Percentiles rank a stretch among this genome's conserved stretches.
These are phyloP conservation scores for Myoxocephalus aenaeus DNA, from an alignment of 2,797 vertebrate species.

Conservation along the genomic window DNA sequence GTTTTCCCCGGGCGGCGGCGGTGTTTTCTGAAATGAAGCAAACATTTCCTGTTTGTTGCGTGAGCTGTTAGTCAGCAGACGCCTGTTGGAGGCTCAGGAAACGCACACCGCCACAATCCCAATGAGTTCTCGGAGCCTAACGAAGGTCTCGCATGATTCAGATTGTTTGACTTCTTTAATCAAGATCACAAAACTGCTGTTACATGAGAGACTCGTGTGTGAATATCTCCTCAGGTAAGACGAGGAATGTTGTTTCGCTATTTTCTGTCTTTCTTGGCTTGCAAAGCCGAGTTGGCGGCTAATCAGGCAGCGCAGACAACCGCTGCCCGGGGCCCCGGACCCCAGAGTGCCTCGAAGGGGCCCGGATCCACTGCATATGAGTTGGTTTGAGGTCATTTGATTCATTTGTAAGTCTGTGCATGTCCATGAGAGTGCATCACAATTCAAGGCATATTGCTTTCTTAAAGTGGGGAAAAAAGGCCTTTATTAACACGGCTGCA, in stretches of 20 bases:
- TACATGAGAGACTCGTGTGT: not conserved
- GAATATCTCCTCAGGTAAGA: not conserved
- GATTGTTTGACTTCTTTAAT: not conserved
- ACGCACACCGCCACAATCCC: conserved; percentile 23
- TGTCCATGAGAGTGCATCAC: conserved; percentile 10
- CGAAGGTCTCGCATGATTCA: conserved; percentile 34
- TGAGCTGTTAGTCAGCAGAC: conserved; percentile 36
- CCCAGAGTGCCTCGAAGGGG: not conserved
- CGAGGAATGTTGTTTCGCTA: not conserved
- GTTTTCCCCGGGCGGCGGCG: conserved; percentile 60
- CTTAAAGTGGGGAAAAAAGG: not conserved
- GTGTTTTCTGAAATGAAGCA: conserved; percentile 66
- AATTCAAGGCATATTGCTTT: not conserved
- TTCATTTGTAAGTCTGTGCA: conserved; percentile 20
- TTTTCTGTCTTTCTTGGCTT: not conserved
- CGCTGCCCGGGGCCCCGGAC: conserved; percentile 6
- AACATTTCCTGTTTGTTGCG: conserved; percentile 74
- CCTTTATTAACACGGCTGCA: not conserved
- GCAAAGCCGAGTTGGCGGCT: not conserved
- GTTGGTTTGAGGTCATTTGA: not conserved
- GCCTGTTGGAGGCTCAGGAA: conserved; percentile 31
- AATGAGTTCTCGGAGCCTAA: conserved; percentile 22
- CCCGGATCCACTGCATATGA: not conserved
- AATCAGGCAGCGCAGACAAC: not conserved
- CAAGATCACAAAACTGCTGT: not conserved